phyloP scores from a whole-genome alignment of 64 coral and sea anemone species.

The Exaiptasia diaphana region DNA sequence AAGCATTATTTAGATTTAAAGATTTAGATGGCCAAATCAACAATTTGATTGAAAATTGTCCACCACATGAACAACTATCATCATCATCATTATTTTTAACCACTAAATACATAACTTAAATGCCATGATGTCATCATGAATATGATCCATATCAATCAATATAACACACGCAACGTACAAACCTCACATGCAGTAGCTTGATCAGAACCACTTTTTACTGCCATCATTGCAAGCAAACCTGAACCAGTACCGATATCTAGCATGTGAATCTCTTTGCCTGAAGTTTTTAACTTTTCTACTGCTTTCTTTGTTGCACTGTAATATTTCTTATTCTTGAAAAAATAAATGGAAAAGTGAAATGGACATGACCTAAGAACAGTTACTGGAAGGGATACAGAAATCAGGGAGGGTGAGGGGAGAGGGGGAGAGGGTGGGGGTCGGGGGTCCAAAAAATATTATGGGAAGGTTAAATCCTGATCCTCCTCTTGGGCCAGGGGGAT shows the following conservation, averaged over 20 bases:
- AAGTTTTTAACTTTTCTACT: conserved; percentile 40
- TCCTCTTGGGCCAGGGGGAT: no score
- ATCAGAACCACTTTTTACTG: conserved; percentile 68
- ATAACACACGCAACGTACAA: no score
- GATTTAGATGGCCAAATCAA: no score
- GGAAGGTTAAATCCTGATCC: no score
- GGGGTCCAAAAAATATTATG: no score
- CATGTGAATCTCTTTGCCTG: conserved; percentile 42
- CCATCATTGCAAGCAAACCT: conserved; percentile 94
- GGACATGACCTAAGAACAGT: neutral
- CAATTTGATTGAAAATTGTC: no score
- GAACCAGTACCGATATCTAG: conserved; percentile 90
- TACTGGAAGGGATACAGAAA: neutral
- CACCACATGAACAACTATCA: neutral
- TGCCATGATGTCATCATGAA: neutral
- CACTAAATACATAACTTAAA: neutral
- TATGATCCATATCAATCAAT: no score
- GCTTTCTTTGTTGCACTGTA: conserved; percentile 71
- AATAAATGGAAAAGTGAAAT: neutral
- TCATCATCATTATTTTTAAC: no score
- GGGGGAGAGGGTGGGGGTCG: no score
- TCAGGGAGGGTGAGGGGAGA: neutral
- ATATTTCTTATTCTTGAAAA: conserved; percentile 82
- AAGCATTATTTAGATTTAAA: no score
- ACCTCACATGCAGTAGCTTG: conserved; percentile 87